phyloP scores from a whole-genome alignment of 2,797 vertebrate species.

The Florisuga fusca region DNA sequence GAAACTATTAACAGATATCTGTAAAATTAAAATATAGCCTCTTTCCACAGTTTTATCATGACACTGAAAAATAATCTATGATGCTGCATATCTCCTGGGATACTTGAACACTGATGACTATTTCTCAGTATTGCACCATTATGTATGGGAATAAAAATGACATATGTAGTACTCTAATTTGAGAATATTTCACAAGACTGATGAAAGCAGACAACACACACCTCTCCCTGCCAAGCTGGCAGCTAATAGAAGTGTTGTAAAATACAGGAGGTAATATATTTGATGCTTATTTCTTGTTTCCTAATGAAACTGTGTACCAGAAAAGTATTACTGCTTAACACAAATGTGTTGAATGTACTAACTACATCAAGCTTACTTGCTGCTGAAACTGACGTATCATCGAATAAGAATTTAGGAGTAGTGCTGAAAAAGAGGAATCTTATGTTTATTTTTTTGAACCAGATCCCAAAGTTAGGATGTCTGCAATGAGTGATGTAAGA shows the following conservation, averaged over 20 bases:
- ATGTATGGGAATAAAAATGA: neutral
- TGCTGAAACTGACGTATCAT: neutral
- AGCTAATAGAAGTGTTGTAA: neutral
- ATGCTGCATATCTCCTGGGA: neutral
- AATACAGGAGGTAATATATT: neutral
- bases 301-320: neutral
- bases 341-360: neutral
- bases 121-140: neutral
- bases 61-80: neutral
- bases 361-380: neutral
- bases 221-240: neutral
- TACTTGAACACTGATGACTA: neutral
- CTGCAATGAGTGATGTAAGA: neutral
- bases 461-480: neutral
- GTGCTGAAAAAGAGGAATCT: neutral
- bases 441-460: neutral
- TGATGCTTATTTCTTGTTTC: slow-evolving; percentile 13
- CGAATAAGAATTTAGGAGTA: neutral
- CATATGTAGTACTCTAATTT: neutral
- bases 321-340: neutral
- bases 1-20: neutral
- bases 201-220: neutral
- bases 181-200: neutral
- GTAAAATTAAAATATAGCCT: neutral
- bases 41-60: neutral